These are phyloP conservation scores for Pangasianodon gigas DNA, from an alignment of 2,113 vertebrate genomes.

Conservation along the genomic window DNA sequence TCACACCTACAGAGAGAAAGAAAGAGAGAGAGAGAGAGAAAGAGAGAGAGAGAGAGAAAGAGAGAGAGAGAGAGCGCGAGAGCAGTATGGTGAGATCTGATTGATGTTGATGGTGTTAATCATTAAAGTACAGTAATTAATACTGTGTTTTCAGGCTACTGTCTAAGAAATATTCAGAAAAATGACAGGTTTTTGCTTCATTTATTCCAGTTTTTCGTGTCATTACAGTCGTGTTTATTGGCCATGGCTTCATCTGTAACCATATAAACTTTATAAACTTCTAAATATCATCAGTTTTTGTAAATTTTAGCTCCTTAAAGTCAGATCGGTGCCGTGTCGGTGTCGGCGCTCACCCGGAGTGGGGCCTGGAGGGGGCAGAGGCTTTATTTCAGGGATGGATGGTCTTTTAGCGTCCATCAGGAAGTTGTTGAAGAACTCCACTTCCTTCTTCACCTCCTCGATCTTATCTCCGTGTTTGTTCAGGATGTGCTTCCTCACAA, in stretches of 20 bases:
- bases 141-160: not conserved
- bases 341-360: slow-evolving; percentile 72
- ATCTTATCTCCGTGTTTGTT: slow-evolving; percentile 93
- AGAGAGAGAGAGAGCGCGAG: too few species aligned
- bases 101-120: not conserved
- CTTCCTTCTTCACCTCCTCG: slow-evolving; percentile 91
- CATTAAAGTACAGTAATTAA: too few species aligned
- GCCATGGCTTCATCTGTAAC: not conserved
- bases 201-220: too few species aligned
- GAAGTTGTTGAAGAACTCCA: slow-evolving; percentile 89
- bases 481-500: slow-evolving; percentile 91
- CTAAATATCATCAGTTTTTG: not conserved
- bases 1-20: slow-evolving; percentile 54
- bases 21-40: not conserved
- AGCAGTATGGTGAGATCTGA: not conserved
- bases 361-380: slow-evolving; percentile 80
- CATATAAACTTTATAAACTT: not conserved
- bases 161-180: too few species aligned
- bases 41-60: too few species aligned
- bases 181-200: too few species aligned
- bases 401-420: slow-evolving; percentile 89
- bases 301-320: not conserved
- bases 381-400: slow-evolving; percentile 84
- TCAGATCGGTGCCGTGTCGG: not conserved
- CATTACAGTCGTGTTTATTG: too few species aligned